Evolutionary conservation across 1,140 invertebrate genomes (phyloP).

Genomic region (Aphaenogaster floridana): DNA sequence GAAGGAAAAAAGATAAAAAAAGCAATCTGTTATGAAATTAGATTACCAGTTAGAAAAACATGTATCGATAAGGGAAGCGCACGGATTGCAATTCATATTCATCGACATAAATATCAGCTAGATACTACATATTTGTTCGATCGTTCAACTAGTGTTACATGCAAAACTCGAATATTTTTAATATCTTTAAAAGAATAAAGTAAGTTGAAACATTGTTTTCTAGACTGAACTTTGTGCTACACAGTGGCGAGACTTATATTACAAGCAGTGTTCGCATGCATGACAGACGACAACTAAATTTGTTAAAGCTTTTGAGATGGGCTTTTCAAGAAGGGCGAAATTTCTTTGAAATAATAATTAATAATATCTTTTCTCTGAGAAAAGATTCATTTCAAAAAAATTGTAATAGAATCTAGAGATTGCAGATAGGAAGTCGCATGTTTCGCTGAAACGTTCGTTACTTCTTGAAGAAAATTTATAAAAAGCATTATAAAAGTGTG

Average conservation of each 20-base stretch:
- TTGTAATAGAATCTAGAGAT: background rate
- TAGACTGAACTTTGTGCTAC: background rate
- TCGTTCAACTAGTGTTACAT: background rate
- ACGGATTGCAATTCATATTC: background rate
- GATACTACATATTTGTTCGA: background rate
- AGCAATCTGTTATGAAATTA: background rate
- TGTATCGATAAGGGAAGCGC: background rate
- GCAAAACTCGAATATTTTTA: background rate
- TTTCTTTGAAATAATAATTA: background rate
- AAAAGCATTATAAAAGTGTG: too few species aligned
- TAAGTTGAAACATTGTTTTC: background rate
- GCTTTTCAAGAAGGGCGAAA: background rate
- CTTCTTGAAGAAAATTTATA: background rate
- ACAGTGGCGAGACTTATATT: background rate
- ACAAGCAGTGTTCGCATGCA: background rate
- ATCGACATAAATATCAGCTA: constrained; percentile 18
- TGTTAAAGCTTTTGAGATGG: background rate
- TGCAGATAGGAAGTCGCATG: background rate
- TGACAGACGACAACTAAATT: background rate
- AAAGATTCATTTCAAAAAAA: background rate
- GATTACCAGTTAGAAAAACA: background rate
- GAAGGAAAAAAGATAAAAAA: background rate
- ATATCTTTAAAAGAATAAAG: background rate
- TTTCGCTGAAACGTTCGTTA: background rate
- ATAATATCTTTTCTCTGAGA: background rate